These are phyloP conservation scores for Staurois parvus DNA, from an alignment of 2,797 vertebrate genomes.

Conservation along the genomic window DNA sequence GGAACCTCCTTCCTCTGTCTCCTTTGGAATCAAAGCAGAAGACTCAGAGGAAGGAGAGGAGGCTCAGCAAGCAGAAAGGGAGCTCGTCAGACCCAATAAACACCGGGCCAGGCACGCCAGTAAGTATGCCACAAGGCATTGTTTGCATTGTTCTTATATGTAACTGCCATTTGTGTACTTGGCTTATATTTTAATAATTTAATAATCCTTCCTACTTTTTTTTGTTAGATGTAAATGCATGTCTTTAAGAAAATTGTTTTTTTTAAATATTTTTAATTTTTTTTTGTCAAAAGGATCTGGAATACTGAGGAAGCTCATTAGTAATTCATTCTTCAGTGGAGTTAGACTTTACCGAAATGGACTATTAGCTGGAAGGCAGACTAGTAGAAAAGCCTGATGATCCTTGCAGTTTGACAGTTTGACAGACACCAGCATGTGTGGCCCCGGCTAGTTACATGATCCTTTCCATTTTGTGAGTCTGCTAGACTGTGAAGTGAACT, in stretches of 20 bases:
- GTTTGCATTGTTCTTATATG: neutral
- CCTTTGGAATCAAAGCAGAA: slow-evolving; percentile 88
- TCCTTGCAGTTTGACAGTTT: slow-evolving; percentile 87
- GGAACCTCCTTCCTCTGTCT: slow-evolving; percentile 84
- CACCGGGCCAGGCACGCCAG: slow-evolving; percentile 92
- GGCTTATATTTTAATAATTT: neutral
- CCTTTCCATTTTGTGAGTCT: slow-evolving; percentile 81
- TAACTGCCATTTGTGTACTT: neutral
- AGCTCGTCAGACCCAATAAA: slow-evolving; percentile 89
- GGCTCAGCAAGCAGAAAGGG: slow-evolving; percentile 81
- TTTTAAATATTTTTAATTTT: neutral
- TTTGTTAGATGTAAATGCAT: neutral
- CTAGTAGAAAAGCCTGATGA: slow-evolving; percentile 77
- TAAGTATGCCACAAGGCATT: slow-evolving; percentile 80
- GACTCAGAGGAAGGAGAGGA: slow-evolving; percentile 87
- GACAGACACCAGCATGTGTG: slow-evolving; percentile 96
- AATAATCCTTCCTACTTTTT: neutral
- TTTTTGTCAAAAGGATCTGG: neutral
- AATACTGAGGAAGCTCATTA: slow-evolving; percentile 1
- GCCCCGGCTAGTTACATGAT: slow-evolving; percentile 84
- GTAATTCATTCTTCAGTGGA: slow-evolving; percentile 1
- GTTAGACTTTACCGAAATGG: slow-evolving; percentile 19
- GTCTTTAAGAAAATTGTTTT: neutral
- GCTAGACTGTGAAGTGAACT: slow-evolving; percentile 82
- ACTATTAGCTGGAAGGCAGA: slow-evolving; percentile 46